phyloP scores from a whole-genome alignment of 2,797 vertebrate species.

The Nasua narica region DNA sequence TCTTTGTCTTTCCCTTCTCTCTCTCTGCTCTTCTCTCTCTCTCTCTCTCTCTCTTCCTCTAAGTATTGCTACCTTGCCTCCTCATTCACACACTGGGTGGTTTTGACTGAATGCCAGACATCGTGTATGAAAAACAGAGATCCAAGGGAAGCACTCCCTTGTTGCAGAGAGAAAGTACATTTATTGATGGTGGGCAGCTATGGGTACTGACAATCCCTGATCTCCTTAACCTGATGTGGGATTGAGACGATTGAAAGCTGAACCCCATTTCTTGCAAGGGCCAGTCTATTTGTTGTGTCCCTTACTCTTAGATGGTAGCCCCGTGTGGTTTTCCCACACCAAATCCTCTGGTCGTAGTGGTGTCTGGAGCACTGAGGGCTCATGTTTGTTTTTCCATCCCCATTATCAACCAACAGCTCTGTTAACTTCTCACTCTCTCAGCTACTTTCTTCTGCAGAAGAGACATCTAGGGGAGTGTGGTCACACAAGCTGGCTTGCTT shows the following conservation, averaged over 20 bases:
- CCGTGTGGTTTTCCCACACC: background rate
- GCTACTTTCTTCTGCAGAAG: background rate
- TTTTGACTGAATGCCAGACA: background rate
- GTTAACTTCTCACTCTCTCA: background rate
- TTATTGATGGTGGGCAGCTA: background rate
- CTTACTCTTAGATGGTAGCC: background rate
- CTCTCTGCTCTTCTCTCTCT: background rate
- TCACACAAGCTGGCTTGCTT: background rate
- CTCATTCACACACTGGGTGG: background rate
- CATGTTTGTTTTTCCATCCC: fast-evolving
- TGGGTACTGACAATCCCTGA: background rate
- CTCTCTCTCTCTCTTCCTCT: background rate
- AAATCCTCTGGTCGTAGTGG: fast-evolving
- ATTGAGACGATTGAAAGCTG: background rate
- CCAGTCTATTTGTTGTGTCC: no score
- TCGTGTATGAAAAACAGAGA: background rate
- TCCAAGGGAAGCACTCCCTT: background rate
- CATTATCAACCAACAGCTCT: background rate
- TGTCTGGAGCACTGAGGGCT: background rate
- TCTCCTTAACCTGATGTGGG: background rate
- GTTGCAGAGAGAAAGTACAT: background rate
- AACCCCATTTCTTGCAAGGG: background rate
- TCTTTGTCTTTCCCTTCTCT: no score
- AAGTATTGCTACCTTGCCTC: background rate
- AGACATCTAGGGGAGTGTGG: background rate